These are phyloP conservation scores for Dolichopus griseipennis DNA, from an alignment of 2,888 invertebrate genomes.

Conservation along the genomic window DNA sequence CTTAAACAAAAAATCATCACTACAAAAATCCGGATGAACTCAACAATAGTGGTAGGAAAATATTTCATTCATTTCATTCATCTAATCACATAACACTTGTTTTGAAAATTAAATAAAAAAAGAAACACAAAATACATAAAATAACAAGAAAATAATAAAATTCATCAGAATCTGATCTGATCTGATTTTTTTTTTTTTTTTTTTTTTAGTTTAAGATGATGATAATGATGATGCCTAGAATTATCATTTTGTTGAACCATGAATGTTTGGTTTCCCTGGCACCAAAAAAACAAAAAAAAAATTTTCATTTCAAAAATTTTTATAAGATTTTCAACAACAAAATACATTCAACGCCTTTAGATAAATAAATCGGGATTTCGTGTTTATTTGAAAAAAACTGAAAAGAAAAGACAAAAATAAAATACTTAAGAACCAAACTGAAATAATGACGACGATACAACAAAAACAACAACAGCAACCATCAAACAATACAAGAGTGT, in stretches of 20 bases:
- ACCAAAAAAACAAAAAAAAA: no score
- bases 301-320: not conserved
- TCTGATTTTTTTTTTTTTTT: not conserved
- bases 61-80: slow-evolving; percentile 6
- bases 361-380: not conserved
- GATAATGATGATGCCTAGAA: not conserved
- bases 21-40: not conserved
- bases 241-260: not conserved
- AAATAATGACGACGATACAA: not conserved
- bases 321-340: not conserved
- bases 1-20: not conserved
- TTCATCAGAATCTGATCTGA: not conserved
- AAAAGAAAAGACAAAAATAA: not conserved
- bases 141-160: not conserved
- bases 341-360: slow-evolving; percentile 1
- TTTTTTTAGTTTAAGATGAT: no score
- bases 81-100: slow-evolving; percentile 6
- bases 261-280: not conserved
- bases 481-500: no score
- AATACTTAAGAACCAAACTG: not conserved
- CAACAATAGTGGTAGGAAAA: slow-evolving; percentile 3
- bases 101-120: not conserved
- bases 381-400: not conserved
- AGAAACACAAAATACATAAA: not conserved
- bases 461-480: no score